Evolutionary conservation across 2,888 invertebrate species (phyloP), one percentile per base, ranked within the genome.

Genomic region (Dolichomitus sp.): DNA sequence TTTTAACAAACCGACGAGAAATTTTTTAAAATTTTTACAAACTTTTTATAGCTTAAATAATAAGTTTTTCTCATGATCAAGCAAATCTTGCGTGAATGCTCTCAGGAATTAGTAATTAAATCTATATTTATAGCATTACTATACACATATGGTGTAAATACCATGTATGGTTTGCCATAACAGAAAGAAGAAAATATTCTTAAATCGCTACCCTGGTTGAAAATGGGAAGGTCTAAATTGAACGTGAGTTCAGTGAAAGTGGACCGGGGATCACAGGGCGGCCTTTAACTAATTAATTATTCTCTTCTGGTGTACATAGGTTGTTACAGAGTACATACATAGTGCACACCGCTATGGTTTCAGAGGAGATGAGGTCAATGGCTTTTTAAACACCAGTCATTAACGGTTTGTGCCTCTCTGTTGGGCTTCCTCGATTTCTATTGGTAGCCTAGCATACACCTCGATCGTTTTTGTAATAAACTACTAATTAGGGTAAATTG

Each of bases 301-400:
- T 83, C 80, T 80, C 75, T 66, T 75, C 75, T 61, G 37, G 75
- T 80, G 66, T 76, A 68, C 82, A 75, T 76, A 72, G 80, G 61
- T 76, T 59, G 75, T 66, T 82, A 61, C 75, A 70, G 61, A 74
- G 17, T 63, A 76, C 57, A 57, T 27, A 77, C 14, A 68, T 40
- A 42, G 40, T 50, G 30, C 42, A 77, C 33, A 11, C 61, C 27
- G 30, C 14, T 30, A 30, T n/a, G 72, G n/a, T 78, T 78, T 75
- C 79, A 69, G 69, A 79, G 57, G 65, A 80, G 82, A 83, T 70
- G 80, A 72, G 82, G 82, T 83, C 82, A 79, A 83, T 83, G 82
- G 80, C 82, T 83, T 79, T 83, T 83, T 83, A 83, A 83, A 83
- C 82, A 76, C 82, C 79, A 72, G 82, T 80, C 82, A 83, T 83